These are phyloP conservation scores for Dicyrtomina minuta DNA, from an alignment of 2,888 invertebrate species.

Conservation along the genomic window DNA sequence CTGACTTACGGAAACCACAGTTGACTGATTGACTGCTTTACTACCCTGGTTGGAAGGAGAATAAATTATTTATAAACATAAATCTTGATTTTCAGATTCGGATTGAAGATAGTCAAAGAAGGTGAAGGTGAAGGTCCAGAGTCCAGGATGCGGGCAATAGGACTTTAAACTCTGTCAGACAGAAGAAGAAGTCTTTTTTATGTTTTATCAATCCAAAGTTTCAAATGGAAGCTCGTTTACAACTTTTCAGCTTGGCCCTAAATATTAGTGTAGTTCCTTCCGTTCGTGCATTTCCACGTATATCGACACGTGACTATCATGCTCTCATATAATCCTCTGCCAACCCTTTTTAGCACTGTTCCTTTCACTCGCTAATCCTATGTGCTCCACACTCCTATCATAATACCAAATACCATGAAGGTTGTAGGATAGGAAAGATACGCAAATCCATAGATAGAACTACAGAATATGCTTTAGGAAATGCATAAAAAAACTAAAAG, in stretches of 20 bases:
- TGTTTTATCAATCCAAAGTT: background rate
- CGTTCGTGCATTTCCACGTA: too few relatives aligned
- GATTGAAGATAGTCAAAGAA: background rate
- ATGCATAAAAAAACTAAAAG: too few relatives aligned
- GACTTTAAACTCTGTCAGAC: constrained; percentile 4
- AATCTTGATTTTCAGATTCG: constrained; percentile 6
- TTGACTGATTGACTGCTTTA: background rate
- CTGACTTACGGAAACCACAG: background rate
- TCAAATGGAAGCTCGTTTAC: background rate
- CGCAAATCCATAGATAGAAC: too few relatives aligned
- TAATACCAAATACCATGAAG: too few relatives aligned
- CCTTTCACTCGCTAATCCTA: too few relatives aligned
- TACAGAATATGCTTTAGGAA: too few relatives aligned
- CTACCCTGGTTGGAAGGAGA: background rate
- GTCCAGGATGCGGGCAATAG: background rate
- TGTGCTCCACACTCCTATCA: too few relatives aligned
- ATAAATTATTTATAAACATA: constrained; percentile 16
- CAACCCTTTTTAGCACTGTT: too few relatives aligned
- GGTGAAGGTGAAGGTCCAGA: constrained; percentile 11
- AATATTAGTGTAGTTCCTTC: too few relatives aligned
- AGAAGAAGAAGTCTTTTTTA: background rate
- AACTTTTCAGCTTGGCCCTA: background rate
- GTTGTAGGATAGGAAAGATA: too few relatives aligned
- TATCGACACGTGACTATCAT: too few relatives aligned
- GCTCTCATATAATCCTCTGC: too few relatives aligned